Evolutionary conservation across 2,888 invertebrate genomes (phyloP), one percentile per base, ranked within the genome.

Genomic region (Tubiluchus corallicola): DNA sequence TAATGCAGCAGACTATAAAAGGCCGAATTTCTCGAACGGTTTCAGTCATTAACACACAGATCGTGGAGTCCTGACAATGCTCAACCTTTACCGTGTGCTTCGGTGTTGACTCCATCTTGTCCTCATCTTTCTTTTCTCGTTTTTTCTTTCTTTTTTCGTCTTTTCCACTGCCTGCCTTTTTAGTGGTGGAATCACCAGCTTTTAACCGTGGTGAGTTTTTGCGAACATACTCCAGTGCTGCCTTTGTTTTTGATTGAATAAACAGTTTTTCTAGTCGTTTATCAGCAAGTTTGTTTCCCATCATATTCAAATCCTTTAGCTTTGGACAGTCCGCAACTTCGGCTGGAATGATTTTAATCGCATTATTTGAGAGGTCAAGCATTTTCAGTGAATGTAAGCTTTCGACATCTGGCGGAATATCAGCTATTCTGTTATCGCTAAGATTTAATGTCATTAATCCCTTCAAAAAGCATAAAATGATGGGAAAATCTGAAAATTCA

Each of bases 171-270:
- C n/a, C n/a, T n/a, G n/a, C n/a, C n/a, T n/a, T n/a, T n/a, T n/a
- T n/a, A n/a, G n/a, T n/a, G n/a, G n/a, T n/a, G n/a, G n/a, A n/a
- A n/a, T n/a, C n/a, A n/a, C n/a, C n/a, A n/a, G n/a, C n/a, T n/a
- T n/a, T n/a, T n/a, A n/a, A n/a, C n/a, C n/a, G n/a, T 2, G 54
- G 48, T 54, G 75, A 76, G 53, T 79, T 72, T 45, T 73, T 74
- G n/a, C 74, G 67, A 2, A 83, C 69, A 57, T 82, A 82, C 55
- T 82, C 82, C 19, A 82, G 51, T 3, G 83, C 69, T 61, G 81
- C 77, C 56, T 82, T 82, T 0, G 76, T 71, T 40, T 55, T 55
- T 53, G 78, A 76, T 55, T 82, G 79, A 29, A 63, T 75, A 0
- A 82, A 75, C 1, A 83, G 62, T 59, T 82, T 83, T 52, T 71